phyloP scores from a whole-genome alignment of 2,888 invertebrate genomes.

The Drosophila macrospina region DNA sequence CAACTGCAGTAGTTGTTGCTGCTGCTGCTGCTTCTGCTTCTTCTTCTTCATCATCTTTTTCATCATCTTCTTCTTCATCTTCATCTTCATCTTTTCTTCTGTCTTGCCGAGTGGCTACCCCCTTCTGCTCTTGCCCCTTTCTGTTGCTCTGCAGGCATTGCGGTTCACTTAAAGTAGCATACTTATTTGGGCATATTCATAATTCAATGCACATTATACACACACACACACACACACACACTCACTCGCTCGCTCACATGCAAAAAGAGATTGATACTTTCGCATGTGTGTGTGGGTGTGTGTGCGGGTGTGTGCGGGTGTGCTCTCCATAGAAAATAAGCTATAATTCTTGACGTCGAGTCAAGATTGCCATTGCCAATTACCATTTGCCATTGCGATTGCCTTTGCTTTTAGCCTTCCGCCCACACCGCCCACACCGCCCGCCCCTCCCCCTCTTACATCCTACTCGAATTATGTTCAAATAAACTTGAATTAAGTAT shows the following conservation, averaged over 20 bases:
- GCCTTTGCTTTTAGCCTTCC: neutral
- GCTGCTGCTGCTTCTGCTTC: neutral
- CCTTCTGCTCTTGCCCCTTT: neutral
- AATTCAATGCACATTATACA: conserved; percentile 22
- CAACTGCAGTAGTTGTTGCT: conserved; percentile 11
- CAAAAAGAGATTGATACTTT: no score
- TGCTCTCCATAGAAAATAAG: neutral
- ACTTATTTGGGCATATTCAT: conserved; percentile 36
- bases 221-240: conserved; percentile 1
- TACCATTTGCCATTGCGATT: conserved; percentile 2
- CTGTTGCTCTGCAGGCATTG: conserved; percentile 3
- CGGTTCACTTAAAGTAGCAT: conserved; percentile 25
- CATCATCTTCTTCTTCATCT: neutral
- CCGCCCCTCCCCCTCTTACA: no score
- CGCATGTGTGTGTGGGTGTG: no score
- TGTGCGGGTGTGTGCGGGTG: neutral
- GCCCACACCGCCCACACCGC: no score
- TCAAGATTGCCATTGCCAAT: conserved; percentile 18
- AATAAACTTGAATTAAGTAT: no score
- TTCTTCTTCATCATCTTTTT: neutral
- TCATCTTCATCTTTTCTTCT: neutral
- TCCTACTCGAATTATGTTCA: no score
- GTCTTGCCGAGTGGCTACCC: conserved; percentile 2
- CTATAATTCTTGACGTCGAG: conserved; percentile 12
- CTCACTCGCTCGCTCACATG: no score